A percentile compares a stretch with the other conserved stretches of the same genome.
Conservation (phyloP, 2,797 vertebrate species). For the Ataeniobius toweri region DNA sequence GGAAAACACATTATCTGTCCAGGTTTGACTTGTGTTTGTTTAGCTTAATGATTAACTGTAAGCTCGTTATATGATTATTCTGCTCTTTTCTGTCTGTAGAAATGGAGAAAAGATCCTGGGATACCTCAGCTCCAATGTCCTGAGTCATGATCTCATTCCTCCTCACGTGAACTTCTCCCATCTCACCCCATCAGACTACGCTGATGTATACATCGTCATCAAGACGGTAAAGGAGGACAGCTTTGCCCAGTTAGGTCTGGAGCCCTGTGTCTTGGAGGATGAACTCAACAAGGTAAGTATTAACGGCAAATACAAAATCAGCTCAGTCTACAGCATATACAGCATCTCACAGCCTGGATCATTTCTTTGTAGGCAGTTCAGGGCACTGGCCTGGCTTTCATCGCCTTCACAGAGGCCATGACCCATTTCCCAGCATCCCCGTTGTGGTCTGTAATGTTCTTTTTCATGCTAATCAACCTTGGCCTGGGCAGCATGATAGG, state of each 20-base stretch:
- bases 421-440: slow-evolving; percentile 95
- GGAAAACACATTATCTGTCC: background rate
- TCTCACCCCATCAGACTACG: slow-evolving; percentile 87
- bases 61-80: background rate
- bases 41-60: background rate
- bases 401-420: slow-evolving; percentile 97
- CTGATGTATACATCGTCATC: slow-evolving; percentile 91
- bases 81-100: slow-evolving; percentile 64
- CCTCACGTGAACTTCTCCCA: slow-evolving; percentile 94
- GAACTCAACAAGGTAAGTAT: slow-evolving; percentile 89
- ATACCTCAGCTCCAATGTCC: slow-evolving; percentile 86
- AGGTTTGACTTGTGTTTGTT: background rate
- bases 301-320: background rate
- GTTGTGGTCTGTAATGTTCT: slow-evolving; percentile 98
- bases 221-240: slow-evolving; percentile 87
- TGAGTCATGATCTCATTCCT: slow-evolving; percentile 92
- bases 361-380: slow-evolving; percentile 86
- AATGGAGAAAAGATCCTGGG: slow-evolving; percentile 93
- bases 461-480: slow-evolving; percentile 97
- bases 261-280: slow-evolving; percentile 89
- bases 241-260: slow-evolving; percentile 87
- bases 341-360: slow-evolving; percentile 1
- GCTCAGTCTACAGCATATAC: background rate
- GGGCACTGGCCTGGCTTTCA: slow-evolving; percentile 95
- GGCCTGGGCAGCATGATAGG: slow-evolving; percentile 97